Percentiles rank a stretch among this genome's conserved stretches.
Evolutionary conservation across 2,797 vertebrate species (phyloP).

Genomic region (Choloepus didactylus): DNA sequence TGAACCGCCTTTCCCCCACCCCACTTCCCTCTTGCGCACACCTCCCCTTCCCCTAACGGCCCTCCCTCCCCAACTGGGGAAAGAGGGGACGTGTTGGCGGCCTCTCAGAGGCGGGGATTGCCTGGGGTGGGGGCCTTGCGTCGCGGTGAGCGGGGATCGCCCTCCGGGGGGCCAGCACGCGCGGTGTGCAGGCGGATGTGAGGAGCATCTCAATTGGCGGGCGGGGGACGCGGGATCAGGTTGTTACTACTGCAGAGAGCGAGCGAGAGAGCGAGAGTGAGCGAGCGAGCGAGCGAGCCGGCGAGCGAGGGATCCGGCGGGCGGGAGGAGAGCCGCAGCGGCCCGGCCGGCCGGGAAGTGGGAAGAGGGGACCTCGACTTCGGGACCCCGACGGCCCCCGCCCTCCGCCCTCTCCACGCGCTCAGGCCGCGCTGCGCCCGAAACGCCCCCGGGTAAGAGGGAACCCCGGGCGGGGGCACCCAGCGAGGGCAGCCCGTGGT

Average conservation of each 20-base stretch:
- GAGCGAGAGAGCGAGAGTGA: not conserved
- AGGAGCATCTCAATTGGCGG: slow-evolving; percentile 80
- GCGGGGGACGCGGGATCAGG: slow-evolving; percentile 73
- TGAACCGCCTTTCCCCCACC: not conserved
- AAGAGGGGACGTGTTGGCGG: not conserved
- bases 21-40: not conserved
- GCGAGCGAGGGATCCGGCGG: not conserved
- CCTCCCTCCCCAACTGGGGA: not conserved
- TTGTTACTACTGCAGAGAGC: slow-evolving; percentile 78
- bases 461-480: not conserved
- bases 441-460: slow-evolving; percentile 72
- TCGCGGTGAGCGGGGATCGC: slow-evolving; percentile 62
- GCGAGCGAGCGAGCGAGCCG: not conserved
- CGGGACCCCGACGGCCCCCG: not conserved
- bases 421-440: not conserved
- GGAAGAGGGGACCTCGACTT: slow-evolving; percentile 48
- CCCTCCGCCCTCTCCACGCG: not conserved
- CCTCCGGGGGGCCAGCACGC: slow-evolving; percentile 9
- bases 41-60: not conserved
- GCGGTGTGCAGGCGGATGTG: slow-evolving; percentile 77
- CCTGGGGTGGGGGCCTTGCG: not conserved
- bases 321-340: slow-evolving; percentile 66
- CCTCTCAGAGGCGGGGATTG: not conserved
- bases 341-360: slow-evolving; percentile 34
- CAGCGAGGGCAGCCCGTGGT: not conserved